Evolutionary conservation across 2,113 vertebrate genomes (phyloP).

Genomic region (Numenius arquata): DNA sequence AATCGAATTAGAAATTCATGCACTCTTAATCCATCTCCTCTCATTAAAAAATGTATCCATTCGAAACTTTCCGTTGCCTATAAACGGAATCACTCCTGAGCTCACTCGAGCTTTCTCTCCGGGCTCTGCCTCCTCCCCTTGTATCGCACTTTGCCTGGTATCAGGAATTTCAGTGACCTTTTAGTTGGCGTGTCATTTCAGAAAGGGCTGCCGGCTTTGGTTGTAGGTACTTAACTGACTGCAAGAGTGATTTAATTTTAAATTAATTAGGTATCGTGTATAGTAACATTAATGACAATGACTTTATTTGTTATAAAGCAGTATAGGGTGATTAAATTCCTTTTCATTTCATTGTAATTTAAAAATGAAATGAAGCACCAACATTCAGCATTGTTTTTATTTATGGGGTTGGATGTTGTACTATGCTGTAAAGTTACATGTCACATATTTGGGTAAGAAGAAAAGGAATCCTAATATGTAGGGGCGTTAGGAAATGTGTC

Average conservation of each 20-base stretch:
- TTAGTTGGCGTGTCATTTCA: background rate
- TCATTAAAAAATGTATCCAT: background rate
- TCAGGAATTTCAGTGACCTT: background rate
- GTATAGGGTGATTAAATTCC: background rate
- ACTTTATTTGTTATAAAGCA: background rate
- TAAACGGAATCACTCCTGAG: accelerated
- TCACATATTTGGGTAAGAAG: background rate
- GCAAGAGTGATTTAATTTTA: background rate
- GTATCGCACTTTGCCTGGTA: background rate
- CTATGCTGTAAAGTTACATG: background rate
- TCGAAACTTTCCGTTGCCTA: background rate
- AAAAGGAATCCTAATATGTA: background rate
- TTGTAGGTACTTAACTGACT: background rate
- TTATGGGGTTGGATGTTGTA: background rate
- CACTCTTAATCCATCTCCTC: background rate
- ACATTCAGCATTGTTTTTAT: background rate
- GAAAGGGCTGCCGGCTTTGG: background rate
- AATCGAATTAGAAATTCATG: background rate
- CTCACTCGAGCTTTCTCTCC: background rate
- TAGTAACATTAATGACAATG: background rate
- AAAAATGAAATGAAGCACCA: background rate
- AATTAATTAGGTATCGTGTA: background rate
- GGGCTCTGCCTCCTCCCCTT: background rate
- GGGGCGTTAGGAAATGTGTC: background rate
- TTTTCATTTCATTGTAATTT: background rate